phyloP scores from a whole-genome alignment of 2,797 vertebrate species.

The Protosalanx chinensis region DNA sequence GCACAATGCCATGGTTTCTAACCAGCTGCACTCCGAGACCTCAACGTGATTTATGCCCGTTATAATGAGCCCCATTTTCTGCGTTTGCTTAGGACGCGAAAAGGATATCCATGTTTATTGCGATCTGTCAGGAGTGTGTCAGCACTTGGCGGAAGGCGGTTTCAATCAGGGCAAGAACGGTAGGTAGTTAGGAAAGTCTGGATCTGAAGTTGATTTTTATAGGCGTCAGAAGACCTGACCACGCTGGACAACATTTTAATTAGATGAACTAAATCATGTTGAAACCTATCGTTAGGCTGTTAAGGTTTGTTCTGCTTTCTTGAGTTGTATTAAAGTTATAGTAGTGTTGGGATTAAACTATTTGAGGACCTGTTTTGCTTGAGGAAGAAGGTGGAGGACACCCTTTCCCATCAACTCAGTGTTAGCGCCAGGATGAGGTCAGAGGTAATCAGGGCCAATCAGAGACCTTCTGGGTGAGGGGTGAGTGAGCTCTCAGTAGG shows the following conservation, averaged over 20 bases:
- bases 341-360: constrained; percentile 34
- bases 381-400: constrained; percentile 27
- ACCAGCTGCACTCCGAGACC: constrained; percentile 18
- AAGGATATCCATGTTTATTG: constrained; percentile 34
- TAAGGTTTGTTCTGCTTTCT: constrained; percentile 17
- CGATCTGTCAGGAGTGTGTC: constrained; percentile 38
- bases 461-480: constrained; percentile 32
- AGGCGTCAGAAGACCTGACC: background rate
- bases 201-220: constrained; percentile 9
- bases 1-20: constrained; percentile 3
- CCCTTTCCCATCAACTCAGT: constrained; percentile 35
- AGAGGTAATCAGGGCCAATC: constrained; percentile 45
- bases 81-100: constrained; percentile 36
- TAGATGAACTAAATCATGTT: no score
- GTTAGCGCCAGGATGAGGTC: constrained; percentile 39
- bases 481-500: constrained; percentile 18
- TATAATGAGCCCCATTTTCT: constrained; percentile 31
- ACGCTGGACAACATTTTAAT: no score
- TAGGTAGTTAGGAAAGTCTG: constrained; percentile 24
- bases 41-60: constrained; percentile 23
- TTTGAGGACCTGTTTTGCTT: background rate
- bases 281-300: no score
- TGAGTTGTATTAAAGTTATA: constrained; percentile 18
- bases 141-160: constrained; percentile 33
- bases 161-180: constrained; percentile 37